A percentile compares a stretch with the other conserved stretches of the same genome.
phyloP scores from a whole-genome alignment of 2,888 invertebrate genomes.

The Dryocosmus kuriphilus region DNA sequence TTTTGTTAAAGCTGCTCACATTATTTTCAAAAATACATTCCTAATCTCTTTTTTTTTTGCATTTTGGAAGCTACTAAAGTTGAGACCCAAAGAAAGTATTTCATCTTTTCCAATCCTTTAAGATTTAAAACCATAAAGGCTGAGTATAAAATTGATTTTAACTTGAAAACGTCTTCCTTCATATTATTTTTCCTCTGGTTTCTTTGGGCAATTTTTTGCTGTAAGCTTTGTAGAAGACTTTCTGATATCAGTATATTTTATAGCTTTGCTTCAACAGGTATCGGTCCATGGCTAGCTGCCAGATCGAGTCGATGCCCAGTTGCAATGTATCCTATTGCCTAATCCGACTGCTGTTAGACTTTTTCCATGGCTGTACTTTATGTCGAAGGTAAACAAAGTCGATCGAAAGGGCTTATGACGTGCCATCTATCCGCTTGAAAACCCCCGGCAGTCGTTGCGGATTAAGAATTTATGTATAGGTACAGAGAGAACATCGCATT shows the following conservation, averaged over 20 bases:
- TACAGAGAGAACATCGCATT: neutral
- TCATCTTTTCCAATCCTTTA: neutral
- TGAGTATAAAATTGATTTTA: neutral
- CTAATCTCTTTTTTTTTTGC: neutral
- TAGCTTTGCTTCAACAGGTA: slow-evolving; percentile 36
- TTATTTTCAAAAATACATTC: neutral
- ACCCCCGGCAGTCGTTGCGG: neutral
- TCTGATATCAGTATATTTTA: slow-evolving; percentile 32
- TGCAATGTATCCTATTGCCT: slow-evolving; percentile 34
- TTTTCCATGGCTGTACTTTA: slow-evolving; percentile 20
- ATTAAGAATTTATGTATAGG: neutral
- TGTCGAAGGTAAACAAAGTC: slow-evolving; percentile 3
- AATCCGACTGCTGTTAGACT: slow-evolving; percentile 30
- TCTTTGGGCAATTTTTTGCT: slow-evolving; percentile 25
- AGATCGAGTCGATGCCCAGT: slow-evolving; percentile 35
- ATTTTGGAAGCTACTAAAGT: too few relatives aligned
- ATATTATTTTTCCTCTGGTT: slow-evolving; percentile 3
- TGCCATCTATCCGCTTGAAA: slow-evolving; percentile 10
- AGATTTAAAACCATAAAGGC: neutral
- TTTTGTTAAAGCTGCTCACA: neutral
- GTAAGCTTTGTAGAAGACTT: slow-evolving; percentile 13
- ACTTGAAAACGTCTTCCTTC: neutral
- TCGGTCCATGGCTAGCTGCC: slow-evolving; percentile 36
- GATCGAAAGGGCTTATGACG: slow-evolving; percentile 17
- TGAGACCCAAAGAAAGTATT: too few relatives aligned